Percentiles rank a stretch among this genome's conserved stretches.
Evolutionary conservation across 2,888 invertebrate genomes (phyloP).

Genomic region (Hyalella azteca): DNA sequence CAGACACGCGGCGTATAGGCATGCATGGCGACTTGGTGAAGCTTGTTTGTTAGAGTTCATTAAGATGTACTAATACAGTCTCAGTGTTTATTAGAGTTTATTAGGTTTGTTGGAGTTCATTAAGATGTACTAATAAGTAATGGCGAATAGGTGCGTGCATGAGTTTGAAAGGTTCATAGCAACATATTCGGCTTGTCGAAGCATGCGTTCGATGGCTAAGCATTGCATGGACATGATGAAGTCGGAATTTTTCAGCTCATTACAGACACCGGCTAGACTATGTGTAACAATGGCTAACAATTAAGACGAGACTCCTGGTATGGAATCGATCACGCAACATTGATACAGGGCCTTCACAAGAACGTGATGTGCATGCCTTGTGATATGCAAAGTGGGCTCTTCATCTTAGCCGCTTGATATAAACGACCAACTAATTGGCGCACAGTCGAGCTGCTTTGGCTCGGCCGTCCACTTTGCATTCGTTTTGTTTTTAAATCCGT

Average conservation of each 20-base stretch:
- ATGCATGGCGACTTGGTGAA: no score
- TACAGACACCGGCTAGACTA: constrained; percentile 13
- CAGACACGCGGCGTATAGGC: no score
- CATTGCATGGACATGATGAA: constrained; percentile 16
- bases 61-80: not conserved
- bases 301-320: constrained; percentile 27
- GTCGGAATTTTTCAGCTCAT: constrained; percentile 20
- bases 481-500: not conserved
- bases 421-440: constrained; percentile 36
- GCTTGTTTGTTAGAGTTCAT: not conserved
- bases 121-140: constrained; percentile 1
- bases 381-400: constrained; percentile 33
- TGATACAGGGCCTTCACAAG: constrained; percentile 30
- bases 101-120: not conserved
- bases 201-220: not conserved
- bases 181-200: not conserved
- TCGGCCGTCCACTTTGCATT: not conserved
- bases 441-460: not conserved
- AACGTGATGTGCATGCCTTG: constrained; percentile 29
- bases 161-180: not conserved
- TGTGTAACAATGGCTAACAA: constrained; percentile 34
- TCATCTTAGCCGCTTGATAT: constrained; percentile 31
- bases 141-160: not conserved
- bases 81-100: no score
- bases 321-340: constrained; percentile 37